A percentile compares a stretch with the other conserved stretches of the same genome.
Conservation (phyloP, 2,113 vertebrate species). For the Pseudorasbora parva region DNA sequence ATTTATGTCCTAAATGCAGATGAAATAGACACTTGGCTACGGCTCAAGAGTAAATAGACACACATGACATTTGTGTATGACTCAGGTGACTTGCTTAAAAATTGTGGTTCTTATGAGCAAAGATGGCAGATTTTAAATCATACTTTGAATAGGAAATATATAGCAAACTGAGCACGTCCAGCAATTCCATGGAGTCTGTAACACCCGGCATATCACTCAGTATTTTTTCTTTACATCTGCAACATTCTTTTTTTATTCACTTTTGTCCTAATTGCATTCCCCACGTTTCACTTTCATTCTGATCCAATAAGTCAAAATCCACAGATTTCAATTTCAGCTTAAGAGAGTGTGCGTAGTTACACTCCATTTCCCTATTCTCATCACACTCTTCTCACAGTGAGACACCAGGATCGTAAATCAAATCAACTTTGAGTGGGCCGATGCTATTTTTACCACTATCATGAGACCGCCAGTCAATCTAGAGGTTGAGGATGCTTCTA, state of each 20-base stretch:
- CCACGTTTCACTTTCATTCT: constrained; percentile 6
- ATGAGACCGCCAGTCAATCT: constrained; percentile 72
- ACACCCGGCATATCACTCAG: neutral
- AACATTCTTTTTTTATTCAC: constrained; percentile 20
- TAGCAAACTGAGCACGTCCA: neutral
- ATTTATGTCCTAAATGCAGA: neutral
- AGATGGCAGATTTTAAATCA: neutral
- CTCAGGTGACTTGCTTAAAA: neutral
- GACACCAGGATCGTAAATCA: constrained; percentile 68
- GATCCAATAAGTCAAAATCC: constrained; percentile 43
- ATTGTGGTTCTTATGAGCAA: neutral
- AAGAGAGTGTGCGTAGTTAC: constrained; percentile 18
- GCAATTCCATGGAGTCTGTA: neutral
- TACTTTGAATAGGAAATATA: neutral
- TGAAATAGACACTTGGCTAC: neutral
- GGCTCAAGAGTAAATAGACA: neutral
- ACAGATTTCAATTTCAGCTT: constrained; percentile 36
- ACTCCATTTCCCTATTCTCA: constrained; percentile 41
- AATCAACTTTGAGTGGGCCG: constrained; percentile 72
- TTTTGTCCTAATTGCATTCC: constrained; percentile 28
- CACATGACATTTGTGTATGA: neutral
- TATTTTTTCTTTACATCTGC: constrained; percentile 28
- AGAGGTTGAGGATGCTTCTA: constrained; percentile 66
- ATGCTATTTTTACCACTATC: constrained; percentile 75
- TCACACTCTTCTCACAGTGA: constrained; percentile 40